phyloP scores from a whole-genome alignment of 2,888 invertebrate genomes.

The Diloba caeruleocephala region DNA sequence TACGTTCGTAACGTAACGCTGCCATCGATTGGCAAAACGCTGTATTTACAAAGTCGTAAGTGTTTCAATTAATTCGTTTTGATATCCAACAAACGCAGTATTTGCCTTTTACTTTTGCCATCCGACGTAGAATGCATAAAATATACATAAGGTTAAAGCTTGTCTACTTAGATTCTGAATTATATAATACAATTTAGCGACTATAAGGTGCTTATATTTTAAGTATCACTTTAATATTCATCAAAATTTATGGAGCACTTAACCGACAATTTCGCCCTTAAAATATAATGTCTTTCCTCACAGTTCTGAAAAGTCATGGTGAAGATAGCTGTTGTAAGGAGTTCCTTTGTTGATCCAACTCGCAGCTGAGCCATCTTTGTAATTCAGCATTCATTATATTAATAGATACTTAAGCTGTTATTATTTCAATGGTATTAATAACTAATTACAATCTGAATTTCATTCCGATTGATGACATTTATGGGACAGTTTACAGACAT shows the following conservation, averaged over 20 bases:
- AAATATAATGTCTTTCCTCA: slow-evolving; percentile 42
- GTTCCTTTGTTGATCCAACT: slow-evolving; percentile 28
- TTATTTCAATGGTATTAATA: too few relatives aligned
- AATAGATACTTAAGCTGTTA: slow-evolving; percentile 14
- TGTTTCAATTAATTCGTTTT: too few relatives aligned
- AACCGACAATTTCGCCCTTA: slow-evolving; percentile 27
- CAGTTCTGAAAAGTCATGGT: slow-evolving; percentile 38
- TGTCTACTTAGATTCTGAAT: slow-evolving; percentile 21
- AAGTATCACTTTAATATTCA: slow-evolving; percentile 46
- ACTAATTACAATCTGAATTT: too few relatives aligned
- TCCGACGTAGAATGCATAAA: neutral
- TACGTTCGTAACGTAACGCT: slow-evolving; percentile 5
- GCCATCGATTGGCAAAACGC: too few relatives aligned
- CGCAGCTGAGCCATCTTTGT: slow-evolving; percentile 11
- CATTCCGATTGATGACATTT: too few relatives aligned
- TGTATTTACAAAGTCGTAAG: too few relatives aligned
- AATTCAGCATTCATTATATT: slow-evolving; percentile 18
- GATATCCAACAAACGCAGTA: too few relatives aligned
- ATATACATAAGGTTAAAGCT: slow-evolving; percentile 9
- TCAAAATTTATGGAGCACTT: slow-evolving; percentile 41
- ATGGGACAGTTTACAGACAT: too few relatives aligned
- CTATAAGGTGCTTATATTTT: slow-evolving; percentile 39
- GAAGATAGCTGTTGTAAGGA: slow-evolving; percentile 28
- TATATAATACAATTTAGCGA: slow-evolving; percentile 33
- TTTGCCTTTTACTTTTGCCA: too few relatives aligned